Base-by-base conservation (phyloP, 2,113 vertebrate genomes). In the Hylia prasina region DNA sequence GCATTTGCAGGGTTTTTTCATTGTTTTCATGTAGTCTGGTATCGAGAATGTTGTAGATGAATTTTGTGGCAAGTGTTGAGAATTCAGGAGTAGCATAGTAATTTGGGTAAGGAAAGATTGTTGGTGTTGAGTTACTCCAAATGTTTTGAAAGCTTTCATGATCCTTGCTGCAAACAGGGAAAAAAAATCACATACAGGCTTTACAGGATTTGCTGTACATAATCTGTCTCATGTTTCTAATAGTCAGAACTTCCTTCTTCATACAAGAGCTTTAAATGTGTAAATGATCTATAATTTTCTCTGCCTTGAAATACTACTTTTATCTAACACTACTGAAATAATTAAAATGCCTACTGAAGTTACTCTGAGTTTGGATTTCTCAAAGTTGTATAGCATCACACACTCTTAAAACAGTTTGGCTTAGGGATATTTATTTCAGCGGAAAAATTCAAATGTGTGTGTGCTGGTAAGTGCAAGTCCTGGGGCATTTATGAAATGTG, bases 141-240 rank as follows among this genome's bases (percentile, higher is more conserved):
- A 90, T 95, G 54, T 96, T 94, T 96, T 92, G 95, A 97, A 96
- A 95, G 85, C 60, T 95, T 93, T 94, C 82, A 88, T 93, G 60
- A 75, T 80, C 40, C 40, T 90, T 86, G 50, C 44, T 83, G 44
- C 85, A 93, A 90, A 95, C 82, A 68, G 50, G 37, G 25, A 48
- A 48, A 71, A 68, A 90, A 76, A 60, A 64, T 80, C 54, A 17
- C 54, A 33, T 42, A 63, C 73, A 70, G 31, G 47, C 68, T 94
- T 73, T 70, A 35, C 57, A 60, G 63, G 64, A 66, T 91, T 88
- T 94, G 68, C 63, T 73, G 42, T 81, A 40, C 48, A 28, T 95
- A 61, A 60, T 86, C 61, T 90, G 68, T 88, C 39, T 85, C 76
- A 42, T 47, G 37, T 69, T 91, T 93, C 40, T 54, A 40, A 42